A percentile compares a stretch with the other conserved stretches of the same genome.
These are phyloP conservation scores for Drosophila rhopaloa DNA, from an alignment of 1,140 invertebrate genomes.

Conservation along the genomic window DNA sequence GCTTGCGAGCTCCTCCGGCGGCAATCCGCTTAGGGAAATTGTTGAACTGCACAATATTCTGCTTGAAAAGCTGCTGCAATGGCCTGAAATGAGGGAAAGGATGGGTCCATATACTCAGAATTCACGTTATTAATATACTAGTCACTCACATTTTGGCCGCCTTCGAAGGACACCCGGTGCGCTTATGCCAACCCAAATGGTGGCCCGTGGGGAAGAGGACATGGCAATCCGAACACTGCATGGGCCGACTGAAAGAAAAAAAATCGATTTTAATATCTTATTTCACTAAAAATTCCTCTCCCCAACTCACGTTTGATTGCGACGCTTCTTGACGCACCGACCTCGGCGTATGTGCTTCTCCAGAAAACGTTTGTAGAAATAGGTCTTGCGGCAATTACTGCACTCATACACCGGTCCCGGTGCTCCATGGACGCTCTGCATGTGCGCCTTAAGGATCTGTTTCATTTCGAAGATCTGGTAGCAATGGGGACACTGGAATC, in stretches of 20 bases:
- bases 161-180: constrained; percentile 80
- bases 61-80: constrained; percentile 80
- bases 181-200: constrained; percentile 83
- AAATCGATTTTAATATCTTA: background rate
- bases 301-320: constrained; percentile 79
- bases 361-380: constrained; percentile 82
- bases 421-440: constrained; percentile 79
- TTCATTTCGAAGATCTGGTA: constrained; percentile 81
- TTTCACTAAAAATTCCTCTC: background rate
- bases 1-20: constrained; percentile 54
- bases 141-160: constrained; percentile 77
- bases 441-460: constrained; percentile 81
- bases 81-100: constrained; percentile 42
- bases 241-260: constrained; percentile 63
- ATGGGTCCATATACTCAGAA: background rate
- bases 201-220: constrained; percentile 83
- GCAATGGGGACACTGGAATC: constrained; percentile 79
- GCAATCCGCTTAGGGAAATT: constrained; percentile 77
- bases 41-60: constrained; percentile 82
- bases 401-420: constrained; percentile 80
- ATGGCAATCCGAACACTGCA: constrained; percentile 83
- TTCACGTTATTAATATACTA: background rate
- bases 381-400: constrained; percentile 81
- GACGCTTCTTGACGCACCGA: constrained; percentile 83
- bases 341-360: constrained; percentile 81